A percentile compares a stretch with the other conserved stretches of the same genome.
Conservation (phyloP, 2,888 invertebrate species). For the Acleris literana region DNA sequence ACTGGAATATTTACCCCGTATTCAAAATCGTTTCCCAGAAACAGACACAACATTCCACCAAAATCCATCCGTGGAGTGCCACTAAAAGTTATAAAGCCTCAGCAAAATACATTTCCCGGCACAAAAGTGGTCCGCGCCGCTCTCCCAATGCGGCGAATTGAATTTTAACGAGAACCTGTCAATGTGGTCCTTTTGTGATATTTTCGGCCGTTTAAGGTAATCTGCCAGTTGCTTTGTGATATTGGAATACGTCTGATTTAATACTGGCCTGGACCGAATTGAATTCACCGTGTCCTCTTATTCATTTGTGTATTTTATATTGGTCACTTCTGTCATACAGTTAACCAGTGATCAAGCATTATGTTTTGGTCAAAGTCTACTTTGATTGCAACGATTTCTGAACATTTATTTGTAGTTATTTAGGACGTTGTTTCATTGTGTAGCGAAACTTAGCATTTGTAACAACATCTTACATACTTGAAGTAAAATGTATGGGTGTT, state of each 20-base stretch:
- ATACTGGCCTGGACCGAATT: background rate
- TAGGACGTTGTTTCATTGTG: no score
- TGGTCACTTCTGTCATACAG: no score
- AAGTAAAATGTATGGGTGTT: no score
- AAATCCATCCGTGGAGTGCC: background rate
- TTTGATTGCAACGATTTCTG: no score
- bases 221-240: constrained; percentile 8
- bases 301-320: no score
- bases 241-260: constrained; percentile 13
- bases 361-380: no score
- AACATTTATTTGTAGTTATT: no score
- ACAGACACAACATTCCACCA: background rate
- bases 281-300: no score
- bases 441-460: no score
- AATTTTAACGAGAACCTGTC: constrained; percentile 34
- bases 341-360: no score
- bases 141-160: constrained; percentile 21
- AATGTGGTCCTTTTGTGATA: constrained; percentile 24
- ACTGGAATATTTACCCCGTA: no score
- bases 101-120: constrained; percentile 11
- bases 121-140: constrained; percentile 4
- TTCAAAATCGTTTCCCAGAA: background rate
- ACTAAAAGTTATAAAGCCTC: constrained; percentile 2
- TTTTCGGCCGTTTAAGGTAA: constrained; percentile 24
- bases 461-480: no score